phyloP scores from a whole-genome alignment of 2,113 vertebrate genomes.

The Nannobrachium achirus region DNA sequence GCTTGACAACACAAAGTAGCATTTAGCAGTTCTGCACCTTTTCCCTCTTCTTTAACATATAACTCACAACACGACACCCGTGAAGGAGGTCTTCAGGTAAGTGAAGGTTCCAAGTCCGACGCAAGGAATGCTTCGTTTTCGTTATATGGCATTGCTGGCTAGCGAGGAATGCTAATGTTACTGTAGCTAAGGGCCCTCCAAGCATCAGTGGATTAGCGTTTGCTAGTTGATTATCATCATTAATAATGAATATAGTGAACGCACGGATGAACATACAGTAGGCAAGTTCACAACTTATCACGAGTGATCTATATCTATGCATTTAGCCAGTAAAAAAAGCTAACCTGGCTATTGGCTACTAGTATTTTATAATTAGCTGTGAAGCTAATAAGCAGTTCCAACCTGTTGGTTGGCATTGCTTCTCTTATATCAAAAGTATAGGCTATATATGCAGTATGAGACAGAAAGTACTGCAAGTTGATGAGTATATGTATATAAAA shows the following conservation, averaged over 20 bases:
- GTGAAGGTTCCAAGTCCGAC: not conserved
- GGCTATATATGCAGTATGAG: no score
- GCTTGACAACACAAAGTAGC: not conserved
- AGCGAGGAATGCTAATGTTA: slow-evolving; percentile 46
- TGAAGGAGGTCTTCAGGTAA: slow-evolving; percentile 9
- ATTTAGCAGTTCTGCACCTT: slow-evolving; percentile 1
- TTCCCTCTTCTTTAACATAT: not conserved
- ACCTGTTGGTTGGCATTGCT: not conserved
- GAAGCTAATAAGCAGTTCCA: not conserved
- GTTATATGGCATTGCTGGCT: no score
- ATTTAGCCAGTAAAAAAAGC: not conserved
- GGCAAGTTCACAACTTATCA: not conserved
- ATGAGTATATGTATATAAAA: not conserved
- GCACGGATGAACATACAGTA: no score
- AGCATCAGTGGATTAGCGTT: not conserved
- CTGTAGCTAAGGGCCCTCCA: slow-evolving; percentile 13
- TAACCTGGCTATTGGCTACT: slow-evolving; percentile 1
- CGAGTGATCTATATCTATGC: not conserved
- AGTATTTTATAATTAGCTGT: not conserved
- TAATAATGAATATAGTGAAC: not conserved
- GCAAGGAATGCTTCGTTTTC: not conserved
- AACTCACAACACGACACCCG: not conserved
- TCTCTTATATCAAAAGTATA: no score
- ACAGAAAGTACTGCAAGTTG: no score
- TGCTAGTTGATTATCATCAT: not conserved